A percentile compares a stretch with the other conserved stretches of the same genome.
These are phyloP conservation scores for Saiga tatarica DNA, from an alignment of 2,113 vertebrate genomes.

Conservation along the genomic window DNA sequence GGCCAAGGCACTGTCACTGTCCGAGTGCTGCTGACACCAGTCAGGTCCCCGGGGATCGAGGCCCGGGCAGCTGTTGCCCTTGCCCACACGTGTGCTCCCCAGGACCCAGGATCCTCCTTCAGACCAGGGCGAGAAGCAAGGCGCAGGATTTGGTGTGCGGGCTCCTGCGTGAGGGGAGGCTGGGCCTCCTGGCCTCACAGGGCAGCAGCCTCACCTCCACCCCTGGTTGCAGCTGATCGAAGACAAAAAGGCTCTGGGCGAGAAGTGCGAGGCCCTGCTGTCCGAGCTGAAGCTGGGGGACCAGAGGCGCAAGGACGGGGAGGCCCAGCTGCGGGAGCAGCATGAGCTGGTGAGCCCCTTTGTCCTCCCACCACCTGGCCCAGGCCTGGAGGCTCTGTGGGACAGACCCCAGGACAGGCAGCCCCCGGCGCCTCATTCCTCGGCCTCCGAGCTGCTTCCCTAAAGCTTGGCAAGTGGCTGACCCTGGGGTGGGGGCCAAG, in stretches of 20 bases:
- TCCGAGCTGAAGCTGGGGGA: constrained; percentile 91
- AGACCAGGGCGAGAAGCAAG: neutral
- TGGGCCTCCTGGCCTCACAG: neutral
- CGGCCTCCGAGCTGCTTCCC: neutral
- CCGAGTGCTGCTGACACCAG: neutral
- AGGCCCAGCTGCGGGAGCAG: constrained; percentile 92
- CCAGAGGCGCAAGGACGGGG: constrained; percentile 90
- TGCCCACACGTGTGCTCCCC: fast-evolving
- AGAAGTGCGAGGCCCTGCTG: constrained; percentile 91
- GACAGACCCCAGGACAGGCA: neutral
- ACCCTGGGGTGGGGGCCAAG: neutral
- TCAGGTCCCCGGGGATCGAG: fast-evolving
- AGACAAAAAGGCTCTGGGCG: constrained; percentile 92
- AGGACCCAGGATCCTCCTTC: neutral
- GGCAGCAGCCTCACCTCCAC: neutral
- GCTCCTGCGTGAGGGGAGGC: neutral
- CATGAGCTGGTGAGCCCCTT: constrained; percentile 89
- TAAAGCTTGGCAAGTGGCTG: neutral
- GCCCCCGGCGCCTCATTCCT: neutral
- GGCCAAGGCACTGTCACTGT: neutral
- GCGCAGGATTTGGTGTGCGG: neutral
- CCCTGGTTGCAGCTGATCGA: constrained; percentile 88
- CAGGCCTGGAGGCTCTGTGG: neutral
- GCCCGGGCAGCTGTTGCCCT: fast-evolving
- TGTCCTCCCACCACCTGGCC: too few species aligned